Base-by-base conservation (phyloP, 2,888 invertebrate species). In the Lepetodrilus schrolli region DNA sequence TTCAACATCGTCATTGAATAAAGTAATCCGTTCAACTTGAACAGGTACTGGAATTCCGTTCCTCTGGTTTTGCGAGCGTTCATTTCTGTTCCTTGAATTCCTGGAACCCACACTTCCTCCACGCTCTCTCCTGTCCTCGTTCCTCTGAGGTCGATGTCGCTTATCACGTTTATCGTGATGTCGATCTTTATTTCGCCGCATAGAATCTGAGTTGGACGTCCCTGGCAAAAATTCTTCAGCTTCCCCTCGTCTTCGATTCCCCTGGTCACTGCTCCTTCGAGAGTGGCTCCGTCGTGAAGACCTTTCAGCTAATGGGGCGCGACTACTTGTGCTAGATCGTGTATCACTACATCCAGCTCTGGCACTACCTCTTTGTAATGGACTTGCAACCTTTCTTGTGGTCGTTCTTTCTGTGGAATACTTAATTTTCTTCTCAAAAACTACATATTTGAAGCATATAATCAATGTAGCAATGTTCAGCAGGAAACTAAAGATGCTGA, bases 381-480 rank as follows among this genome's bases (percentile, higher is more conserved):
- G 26, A 13, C 73, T 72, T 30, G 70, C 48, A 4, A 75, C 72
- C 21, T 74, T 58, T 10, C 76, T 66, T n/a, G n/a, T n/a, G 37
- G 70, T 65, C 34, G 70, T 66, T 50, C 77, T 73, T 36, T 58
- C 72, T 26, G 43, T 68, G 13, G 68, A 26, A 17, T 47, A 30
- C 20, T 68, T 68, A 13, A 68, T 17, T 47, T 68, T 68, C 23
- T 38, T 68, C 21, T 81, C 81, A 76, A 80, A 78, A 65, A 82
- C 82, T 0, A 85, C 68, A 71, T 84, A 83, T 76, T 83, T 84
- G 20, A 80, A 77, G 74, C 84, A 84, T 13, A 86, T 79, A 20
- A 81, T 78, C 13, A 84, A 80, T 26, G 82, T 81, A 48, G 83
- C 72, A 26, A 86, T 75, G 49, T 82, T 83, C 17, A 83, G 74